phyloP scores from a whole-genome alignment of 2,797 vertebrate species.

The Brachyalestes nurse region DNA sequence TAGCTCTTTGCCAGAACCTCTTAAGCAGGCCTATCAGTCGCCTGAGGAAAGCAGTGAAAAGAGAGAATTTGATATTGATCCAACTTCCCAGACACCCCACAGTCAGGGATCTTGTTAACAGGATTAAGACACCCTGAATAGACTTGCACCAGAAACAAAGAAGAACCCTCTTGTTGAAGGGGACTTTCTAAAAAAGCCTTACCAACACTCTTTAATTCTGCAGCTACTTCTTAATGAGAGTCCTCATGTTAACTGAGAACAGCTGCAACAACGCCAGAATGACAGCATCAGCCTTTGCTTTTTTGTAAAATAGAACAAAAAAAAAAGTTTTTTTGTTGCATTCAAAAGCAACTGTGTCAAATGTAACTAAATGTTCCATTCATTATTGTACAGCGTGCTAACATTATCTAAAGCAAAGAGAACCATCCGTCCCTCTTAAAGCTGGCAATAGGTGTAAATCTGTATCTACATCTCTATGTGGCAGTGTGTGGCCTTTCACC shows the following conservation, averaged over 20 bases:
- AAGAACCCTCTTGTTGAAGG: constrained; percentile 53
- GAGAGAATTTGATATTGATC: constrained; percentile 65
- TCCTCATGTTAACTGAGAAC: constrained; percentile 53
- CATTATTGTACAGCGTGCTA: neutral
- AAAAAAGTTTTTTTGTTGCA: neutral
- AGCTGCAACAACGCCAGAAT: constrained; percentile 22
- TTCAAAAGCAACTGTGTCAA: neutral
- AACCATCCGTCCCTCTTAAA: constrained; percentile 10
- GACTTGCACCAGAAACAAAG: constrained; percentile 60
- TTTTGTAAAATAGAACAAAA: neutral
- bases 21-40: constrained; percentile 56
- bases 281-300: constrained; percentile 23
- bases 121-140: constrained; percentile 66
- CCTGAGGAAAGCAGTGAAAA: constrained; percentile 57
- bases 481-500: constrained; percentile 38
- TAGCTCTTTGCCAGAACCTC: constrained; percentile 44
- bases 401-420: neutral
- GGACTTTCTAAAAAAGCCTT: constrained; percentile 48
- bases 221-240: constrained; percentile 48
- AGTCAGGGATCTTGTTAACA: constrained; percentile 64
- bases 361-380: neutral
- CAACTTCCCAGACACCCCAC: constrained; percentile 64
- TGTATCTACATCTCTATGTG: constrained; percentile 16
- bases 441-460: neutral
- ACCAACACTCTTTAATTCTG: constrained; percentile 54